These are phyloP conservation scores for Macrophya annulata DNA, from an alignment of 2,888 invertebrate genomes.

Conservation along the genomic window DNA sequence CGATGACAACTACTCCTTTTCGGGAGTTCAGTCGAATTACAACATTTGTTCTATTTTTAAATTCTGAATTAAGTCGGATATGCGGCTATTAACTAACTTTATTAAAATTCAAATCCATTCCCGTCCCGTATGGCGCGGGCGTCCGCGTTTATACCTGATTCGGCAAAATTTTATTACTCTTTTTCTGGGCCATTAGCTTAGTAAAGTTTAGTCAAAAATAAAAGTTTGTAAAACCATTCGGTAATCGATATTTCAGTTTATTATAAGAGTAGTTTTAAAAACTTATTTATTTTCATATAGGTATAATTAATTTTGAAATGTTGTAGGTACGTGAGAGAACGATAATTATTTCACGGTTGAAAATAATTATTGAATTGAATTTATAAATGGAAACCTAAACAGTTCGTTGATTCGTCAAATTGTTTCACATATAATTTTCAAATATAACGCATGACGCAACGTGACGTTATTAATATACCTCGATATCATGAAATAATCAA, in stretches of 20 bases:
- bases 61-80: background rate
- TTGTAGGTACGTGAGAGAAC: background rate
- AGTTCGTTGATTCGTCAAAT: background rate
- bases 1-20: constrained; percentile 37
- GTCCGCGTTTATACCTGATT: constrained; percentile 17
- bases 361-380: constrained; percentile 17
- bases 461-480: background rate
- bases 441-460: background rate
- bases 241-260: constrained; percentile 2
- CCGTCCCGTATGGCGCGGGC: background rate
- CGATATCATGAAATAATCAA: constrained; percentile 17
- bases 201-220: constrained; percentile 28
- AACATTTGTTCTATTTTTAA: constrained; percentile 35
- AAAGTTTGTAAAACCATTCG: background rate
- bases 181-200: constrained; percentile 13
- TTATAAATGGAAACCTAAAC: background rate
- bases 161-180: constrained; percentile 40
- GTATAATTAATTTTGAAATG: background rate
- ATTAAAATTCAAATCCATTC: constrained; percentile 32
- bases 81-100: constrained; percentile 21
- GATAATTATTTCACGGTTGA: background rate
- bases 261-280: background rate
- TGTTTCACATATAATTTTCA: background rate
- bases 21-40: constrained; percentile 12
- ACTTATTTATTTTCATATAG: background rate